phyloP scores from a whole-genome alignment of 2,113 vertebrate species.

The Ramphastos sulfuratus region DNA sequence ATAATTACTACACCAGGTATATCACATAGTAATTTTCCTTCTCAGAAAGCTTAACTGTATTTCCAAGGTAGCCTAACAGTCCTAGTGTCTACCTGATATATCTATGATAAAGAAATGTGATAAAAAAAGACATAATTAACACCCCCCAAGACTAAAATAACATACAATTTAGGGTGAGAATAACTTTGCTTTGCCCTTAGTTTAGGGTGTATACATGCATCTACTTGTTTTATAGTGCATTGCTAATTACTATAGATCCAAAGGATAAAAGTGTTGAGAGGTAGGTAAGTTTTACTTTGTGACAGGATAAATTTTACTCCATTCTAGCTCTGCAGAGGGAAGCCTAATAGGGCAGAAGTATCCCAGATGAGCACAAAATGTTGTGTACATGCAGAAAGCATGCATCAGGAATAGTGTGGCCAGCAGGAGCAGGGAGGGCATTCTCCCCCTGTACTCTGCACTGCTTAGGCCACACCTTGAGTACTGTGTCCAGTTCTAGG shows the following conservation, averaged over 20 bases:
- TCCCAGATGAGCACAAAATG: neutral
- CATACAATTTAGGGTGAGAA: neutral
- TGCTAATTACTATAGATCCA: neutral
- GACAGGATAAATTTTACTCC: neutral
- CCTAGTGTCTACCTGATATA: neutral
- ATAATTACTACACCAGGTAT: constrained; percentile 66
- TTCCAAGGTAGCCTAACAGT: constrained; percentile 26
- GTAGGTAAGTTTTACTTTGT: neutral
- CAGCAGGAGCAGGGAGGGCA: too few relatives aligned
- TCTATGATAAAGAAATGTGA: neutral
- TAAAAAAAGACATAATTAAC: neutral
- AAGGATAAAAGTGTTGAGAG: neutral
- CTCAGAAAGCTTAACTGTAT: constrained; percentile 42
- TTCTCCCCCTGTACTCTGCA: too few relatives aligned
- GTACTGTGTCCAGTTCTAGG: too few relatives aligned
- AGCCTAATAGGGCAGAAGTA: fast-evolving
- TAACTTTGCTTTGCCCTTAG: neutral
- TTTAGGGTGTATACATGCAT: neutral
- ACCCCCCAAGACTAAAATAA: neutral
- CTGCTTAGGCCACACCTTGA: too few relatives aligned
- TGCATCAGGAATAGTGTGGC: too few relatives aligned
- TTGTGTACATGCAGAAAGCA: neutral
- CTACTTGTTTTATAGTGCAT: neutral
- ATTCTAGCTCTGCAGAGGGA: neutral
- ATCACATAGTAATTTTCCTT: constrained; percentile 53